Evolutionary conservation across 2,113 vertebrate genomes (phyloP).

Genomic region (Tetraodon nigroviridis): DNA sequence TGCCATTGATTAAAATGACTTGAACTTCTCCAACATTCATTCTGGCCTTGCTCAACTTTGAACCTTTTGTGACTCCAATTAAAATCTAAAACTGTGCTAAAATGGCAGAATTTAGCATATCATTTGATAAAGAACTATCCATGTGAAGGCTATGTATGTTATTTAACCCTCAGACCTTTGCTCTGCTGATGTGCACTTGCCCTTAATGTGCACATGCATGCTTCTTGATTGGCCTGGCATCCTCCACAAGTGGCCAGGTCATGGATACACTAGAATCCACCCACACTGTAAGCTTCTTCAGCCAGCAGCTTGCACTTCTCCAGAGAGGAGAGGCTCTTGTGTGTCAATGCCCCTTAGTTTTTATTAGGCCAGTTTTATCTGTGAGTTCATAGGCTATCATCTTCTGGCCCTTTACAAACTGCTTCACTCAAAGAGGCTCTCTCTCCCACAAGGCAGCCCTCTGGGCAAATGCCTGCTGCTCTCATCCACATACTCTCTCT

Average conservation of each 20-base stretch:
- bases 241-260: conserved; percentile 60
- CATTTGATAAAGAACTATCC: conserved; percentile 9
- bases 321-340: conserved; percentile 26
- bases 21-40: conserved; percentile 46
- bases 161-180: conserved; percentile 17
- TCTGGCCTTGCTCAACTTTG: conserved; percentile 46
- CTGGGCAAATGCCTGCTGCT: conserved; percentile 47
- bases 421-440: conserved; percentile 56
- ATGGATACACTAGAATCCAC: conserved; percentile 37
- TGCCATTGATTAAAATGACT: conserved; percentile 50
- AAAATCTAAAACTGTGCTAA: conserved; percentile 17
- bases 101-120: conserved; percentile 16
- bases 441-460: conserved; percentile 47
- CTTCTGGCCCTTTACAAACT: conserved; percentile 57
- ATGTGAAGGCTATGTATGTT: conserved; percentile 12
- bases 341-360: conserved; percentile 53
- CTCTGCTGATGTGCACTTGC: conserved; percentile 1
- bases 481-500: conserved; percentile 44
- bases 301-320: conserved; percentile 33
- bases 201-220: conserved; percentile 26
- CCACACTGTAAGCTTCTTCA: conserved; percentile 41
- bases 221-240: conserved; percentile 46
- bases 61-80: conserved; percentile 51
- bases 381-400: conserved; percentile 58
- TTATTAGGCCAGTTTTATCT: conserved; percentile 55